Evolutionary conservation across 2,888 invertebrate genomes (phyloP).

Genomic region (Dimorphilus gyrociliatus): DNA sequence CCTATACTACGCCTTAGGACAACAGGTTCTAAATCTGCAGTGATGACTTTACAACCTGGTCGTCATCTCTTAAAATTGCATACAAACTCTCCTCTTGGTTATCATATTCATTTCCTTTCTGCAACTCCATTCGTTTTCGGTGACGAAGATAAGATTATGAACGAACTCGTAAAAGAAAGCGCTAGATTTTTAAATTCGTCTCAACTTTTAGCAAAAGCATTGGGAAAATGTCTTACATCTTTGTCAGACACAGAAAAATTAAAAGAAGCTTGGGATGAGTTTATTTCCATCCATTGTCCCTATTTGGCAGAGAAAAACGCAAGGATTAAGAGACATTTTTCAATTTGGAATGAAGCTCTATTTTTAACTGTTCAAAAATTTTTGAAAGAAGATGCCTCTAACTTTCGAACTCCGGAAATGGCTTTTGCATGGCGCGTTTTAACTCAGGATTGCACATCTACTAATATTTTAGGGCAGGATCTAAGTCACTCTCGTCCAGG

Average conservation of each 20-base stretch:
- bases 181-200: background rate
- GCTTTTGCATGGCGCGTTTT: constrained; percentile 34
- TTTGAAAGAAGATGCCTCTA: too few species aligned
- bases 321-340: too few species aligned
- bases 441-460: constrained; percentile 26
- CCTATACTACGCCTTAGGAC: constrained; percentile 27
- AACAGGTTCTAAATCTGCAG: constrained; percentile 28
- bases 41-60: constrained; percentile 31
- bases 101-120: constrained; percentile 33
- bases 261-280: constrained; percentile 19
- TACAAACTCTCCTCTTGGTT: constrained; percentile 31
- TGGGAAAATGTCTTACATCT: constrained; percentile 26
- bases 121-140: constrained; percentile 33
- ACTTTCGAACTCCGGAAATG: constrained; percentile 24
- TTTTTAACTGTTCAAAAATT: too few species aligned
- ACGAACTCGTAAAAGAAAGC: constrained; percentile 28
- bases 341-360: too few species aligned
- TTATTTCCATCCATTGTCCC: constrained; percentile 26
- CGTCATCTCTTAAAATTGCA: constrained; percentile 33
- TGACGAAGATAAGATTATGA: constrained; percentile 36
- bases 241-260: constrained; percentile 23
- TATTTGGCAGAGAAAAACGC: constrained; percentile 21
- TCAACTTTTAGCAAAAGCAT: constrained; percentile 7
- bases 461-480: constrained; percentile 22
- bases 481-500: constrained; percentile 24